These are phyloP conservation scores for Schizopygopsis malacanthus DNA, from an alignment of 2,797 vertebrate species.

Conservation along the genomic window DNA sequence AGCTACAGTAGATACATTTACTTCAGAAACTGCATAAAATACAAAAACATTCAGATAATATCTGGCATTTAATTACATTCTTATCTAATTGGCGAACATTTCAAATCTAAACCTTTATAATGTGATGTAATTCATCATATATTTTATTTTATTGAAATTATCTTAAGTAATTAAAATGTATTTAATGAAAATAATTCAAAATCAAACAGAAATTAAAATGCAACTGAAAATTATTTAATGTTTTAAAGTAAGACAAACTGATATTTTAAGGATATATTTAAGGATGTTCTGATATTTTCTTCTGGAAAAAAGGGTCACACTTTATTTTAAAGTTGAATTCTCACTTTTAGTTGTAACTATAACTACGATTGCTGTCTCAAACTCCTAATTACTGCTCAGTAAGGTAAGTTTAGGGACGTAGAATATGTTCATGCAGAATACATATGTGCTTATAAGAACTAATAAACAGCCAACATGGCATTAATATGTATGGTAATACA, in stretches of 20 bases:
- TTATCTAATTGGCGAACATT: neutral
- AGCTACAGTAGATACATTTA: neutral
- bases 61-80: neutral
- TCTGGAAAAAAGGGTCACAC: neutral
- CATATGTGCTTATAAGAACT: neutral
- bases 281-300: neutral
- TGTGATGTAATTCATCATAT: neutral
- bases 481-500: neutral
- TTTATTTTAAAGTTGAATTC: neutral
- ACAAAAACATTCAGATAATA: neutral
- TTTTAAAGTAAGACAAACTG: neutral
- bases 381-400: neutral
- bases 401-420: neutral
- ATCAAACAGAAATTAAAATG: neutral
- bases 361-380: neutral
- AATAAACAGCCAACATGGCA: neutral
- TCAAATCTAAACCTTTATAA: neutral
- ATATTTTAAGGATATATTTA: neutral
- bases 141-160: neutral
- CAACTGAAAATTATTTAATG: neutral
- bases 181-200: neutral
- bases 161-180: neutral
- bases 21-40: neutral
- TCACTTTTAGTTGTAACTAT: neutral
- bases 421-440: neutral